These are phyloP conservation scores for Synanthedon vespiformis DNA, from an alignment of 2,888 invertebrate species.

Conservation along the genomic window DNA sequence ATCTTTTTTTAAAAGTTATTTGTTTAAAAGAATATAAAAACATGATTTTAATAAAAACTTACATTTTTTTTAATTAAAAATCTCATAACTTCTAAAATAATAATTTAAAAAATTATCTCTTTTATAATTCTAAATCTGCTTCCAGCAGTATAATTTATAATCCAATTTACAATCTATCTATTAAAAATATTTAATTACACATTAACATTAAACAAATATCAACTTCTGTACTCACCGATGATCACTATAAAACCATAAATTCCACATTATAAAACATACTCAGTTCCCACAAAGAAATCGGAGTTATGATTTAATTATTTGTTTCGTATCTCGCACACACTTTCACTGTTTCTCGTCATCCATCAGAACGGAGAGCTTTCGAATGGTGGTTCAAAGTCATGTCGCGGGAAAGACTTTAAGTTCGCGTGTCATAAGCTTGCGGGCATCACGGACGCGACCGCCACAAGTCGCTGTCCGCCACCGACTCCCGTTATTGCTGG, in stretches of 20 bases:
- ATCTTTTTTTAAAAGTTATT: no score
- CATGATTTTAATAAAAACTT: no score
- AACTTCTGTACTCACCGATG: slow-evolving; percentile 44
- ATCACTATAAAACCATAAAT: slow-evolving; percentile 63
- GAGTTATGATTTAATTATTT: slow-evolving; percentile 1
- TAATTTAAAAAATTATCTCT: no score
- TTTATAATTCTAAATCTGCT: no score
- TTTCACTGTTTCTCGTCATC: slow-evolving; percentile 42
- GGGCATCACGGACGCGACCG: slow-evolving; percentile 36
- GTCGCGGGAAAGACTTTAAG: slow-evolving; percentile 26
- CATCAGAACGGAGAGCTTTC: slow-evolving; percentile 17
- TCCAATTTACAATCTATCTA: neutral
- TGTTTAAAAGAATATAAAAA: no score
- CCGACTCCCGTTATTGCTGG: neutral
- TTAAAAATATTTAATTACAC: neutral
- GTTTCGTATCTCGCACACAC: slow-evolving; percentile 26
- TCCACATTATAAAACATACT: slow-evolving; percentile 44
- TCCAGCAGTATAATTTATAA: no score
- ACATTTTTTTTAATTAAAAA: no score
- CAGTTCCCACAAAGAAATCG: slow-evolving; percentile 6
- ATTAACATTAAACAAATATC: neutral
- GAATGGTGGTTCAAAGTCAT: slow-evolving; percentile 29
- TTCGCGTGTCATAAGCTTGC: slow-evolving; percentile 23
- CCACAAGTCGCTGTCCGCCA: slow-evolving; percentile 8
- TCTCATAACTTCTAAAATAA: no score